Evolutionary conservation across 2,888 invertebrate species (phyloP), one percentile per base, ranked within the genome.

Genomic region (Ennomos fuscantarius): DNA sequence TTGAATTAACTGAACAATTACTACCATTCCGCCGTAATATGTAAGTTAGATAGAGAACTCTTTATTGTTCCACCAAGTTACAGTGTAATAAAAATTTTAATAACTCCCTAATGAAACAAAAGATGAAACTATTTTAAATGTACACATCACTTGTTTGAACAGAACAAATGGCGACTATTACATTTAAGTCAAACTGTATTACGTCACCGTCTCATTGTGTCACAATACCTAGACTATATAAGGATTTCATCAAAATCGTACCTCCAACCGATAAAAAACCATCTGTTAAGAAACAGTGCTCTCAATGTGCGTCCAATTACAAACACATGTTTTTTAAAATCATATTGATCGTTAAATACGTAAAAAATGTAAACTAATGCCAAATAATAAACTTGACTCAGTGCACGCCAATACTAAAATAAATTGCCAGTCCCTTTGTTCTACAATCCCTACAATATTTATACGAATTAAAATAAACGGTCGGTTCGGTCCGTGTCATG

Each of bases 381-480:
- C 35, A 53, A 58, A 42, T 44, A 34, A 48, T 48, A 48, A 47
- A 9, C 39, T 47, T 39, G 36, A 15, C 48, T 15, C 43, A 8
- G 37, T 9, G 32, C 9, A 12, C 1, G 1, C 34, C 13, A 11
- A 37, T 8, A 37, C 32, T 12, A 24, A 24, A 47, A 37, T 47
- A 24, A 24, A 24, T 12, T 34, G 44, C 13, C 8, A 9, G 33
- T 10, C 10, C 34, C 24, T 24, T 6, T 24, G 24, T 24, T 24
- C 24, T 5, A 24, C 24, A 24, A 24, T 24, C 6, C 6, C 24
- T 1, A n/a, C n/a, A n/a, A 24, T 24, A 6, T 24, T 24, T 24
- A 24, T 24, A n/a, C n/a, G n/a, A n/a, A n/a, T n/a, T n/a, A n/a
- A n/a, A n/a, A n/a, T n/a, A n/a, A n/a, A n/a, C n/a, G n/a, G n/a